A percentile compares a stretch with the other conserved stretches of the same genome.
Conservation (phyloP, 2,113 vertebrate species). For the Seriola quinqueradiata region DNA sequence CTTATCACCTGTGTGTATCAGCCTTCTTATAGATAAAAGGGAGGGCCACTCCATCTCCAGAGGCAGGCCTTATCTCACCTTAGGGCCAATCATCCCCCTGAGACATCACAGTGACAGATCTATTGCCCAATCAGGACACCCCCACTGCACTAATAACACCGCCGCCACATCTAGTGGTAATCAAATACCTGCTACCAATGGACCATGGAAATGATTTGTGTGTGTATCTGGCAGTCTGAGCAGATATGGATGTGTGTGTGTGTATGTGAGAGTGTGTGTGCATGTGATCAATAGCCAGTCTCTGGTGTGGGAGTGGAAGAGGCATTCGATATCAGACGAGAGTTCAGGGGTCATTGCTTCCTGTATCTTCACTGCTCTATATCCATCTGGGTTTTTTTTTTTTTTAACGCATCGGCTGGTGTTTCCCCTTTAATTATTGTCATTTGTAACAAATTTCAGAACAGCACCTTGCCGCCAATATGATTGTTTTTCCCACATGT, state of each 20-base stretch:
- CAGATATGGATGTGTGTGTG: not conserved
- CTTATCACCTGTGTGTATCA: slow-evolving; percentile 48
- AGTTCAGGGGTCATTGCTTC: slow-evolving; percentile 65
- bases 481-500: not conserved
- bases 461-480: not conserved
- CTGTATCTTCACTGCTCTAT: slow-evolving; percentile 34
- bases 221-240: slow-evolving; percentile 2
- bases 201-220: slow-evolving; percentile 18
- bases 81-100: slow-evolving; percentile 53
- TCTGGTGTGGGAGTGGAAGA: slow-evolving; percentile 28
- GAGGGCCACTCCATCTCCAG: slow-evolving; percentile 41
- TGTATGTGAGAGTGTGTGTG: not conserved
- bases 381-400: not conserved
- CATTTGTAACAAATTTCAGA: slow-evolving; percentile 1
- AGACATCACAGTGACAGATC: slow-evolving; percentile 65
- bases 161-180: slow-evolving; percentile 55
- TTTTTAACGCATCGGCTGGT: not conserved
- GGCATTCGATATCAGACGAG: slow-evolving; percentile 44
- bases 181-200: slow-evolving; percentile 65
- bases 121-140: slow-evolving; percentile 62
- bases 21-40: slow-evolving; percentile 9
- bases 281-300: slow-evolving; percentile 59
- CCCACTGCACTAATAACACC: slow-evolving; percentile 49
- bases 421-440: not conserved
- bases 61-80: slow-evolving; percentile 46